Evolutionary conservation across 2,888 invertebrate genomes (phyloP).

Genomic region (Erebia ligea): DNA sequence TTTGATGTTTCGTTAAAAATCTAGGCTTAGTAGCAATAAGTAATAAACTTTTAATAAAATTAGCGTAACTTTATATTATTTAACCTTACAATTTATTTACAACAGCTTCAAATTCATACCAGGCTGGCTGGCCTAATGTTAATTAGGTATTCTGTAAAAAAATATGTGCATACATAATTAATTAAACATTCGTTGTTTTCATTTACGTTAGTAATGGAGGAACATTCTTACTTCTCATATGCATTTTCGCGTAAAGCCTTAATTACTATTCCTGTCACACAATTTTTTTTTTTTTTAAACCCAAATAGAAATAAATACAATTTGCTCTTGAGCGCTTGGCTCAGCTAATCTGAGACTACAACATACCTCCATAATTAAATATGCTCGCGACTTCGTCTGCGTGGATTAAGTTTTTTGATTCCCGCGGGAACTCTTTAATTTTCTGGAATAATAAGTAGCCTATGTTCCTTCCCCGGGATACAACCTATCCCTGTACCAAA

Average conservation of each 20-base stretch:
- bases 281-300: too few relatives aligned
- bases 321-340: too few relatives aligned
- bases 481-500: too few relatives aligned
- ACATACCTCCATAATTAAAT: too few relatives aligned
- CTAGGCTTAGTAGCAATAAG: not conserved
- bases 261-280: not conserved
- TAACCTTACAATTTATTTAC: not conserved
- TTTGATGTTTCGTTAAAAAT: too few relatives aligned
- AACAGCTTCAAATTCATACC: not conserved
- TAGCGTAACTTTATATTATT: not conserved
- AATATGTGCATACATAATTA: slow-evolving; percentile 8
- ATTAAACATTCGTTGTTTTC: slow-evolving; percentile 3
- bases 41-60: not conserved
- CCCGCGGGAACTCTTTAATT: too few relatives aligned
- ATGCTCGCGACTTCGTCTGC: too few relatives aligned
- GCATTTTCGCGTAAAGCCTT: not conserved
- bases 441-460: too few relatives aligned
- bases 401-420: too few relatives aligned
- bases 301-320: too few relatives aligned
- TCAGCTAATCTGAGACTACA: too few relatives aligned
- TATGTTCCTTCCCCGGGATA: too few relatives aligned
- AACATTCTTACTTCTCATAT: slow-evolving; percentile 3
- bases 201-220: not conserved
- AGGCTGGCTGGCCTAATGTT: not conserved
- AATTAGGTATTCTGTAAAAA: slow-evolving; percentile 3